These are phyloP conservation scores for Nannoperca australis DNA, from an alignment of 2,797 vertebrate genomes.

Conservation along the genomic window DNA sequence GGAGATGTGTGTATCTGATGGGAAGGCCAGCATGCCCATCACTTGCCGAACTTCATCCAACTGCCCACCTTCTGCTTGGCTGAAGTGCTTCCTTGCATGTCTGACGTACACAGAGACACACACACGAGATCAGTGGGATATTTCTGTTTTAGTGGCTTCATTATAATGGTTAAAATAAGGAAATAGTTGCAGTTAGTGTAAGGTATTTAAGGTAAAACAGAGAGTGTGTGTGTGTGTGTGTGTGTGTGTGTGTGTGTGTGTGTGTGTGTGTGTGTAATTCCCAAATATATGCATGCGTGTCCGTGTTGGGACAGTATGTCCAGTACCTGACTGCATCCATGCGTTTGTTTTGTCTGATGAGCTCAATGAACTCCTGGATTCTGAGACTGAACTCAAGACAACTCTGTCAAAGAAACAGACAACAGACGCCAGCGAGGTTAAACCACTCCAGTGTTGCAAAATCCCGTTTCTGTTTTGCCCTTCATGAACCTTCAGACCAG, in stretches of 20 bases:
- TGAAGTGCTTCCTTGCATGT: conserved; percentile 99
- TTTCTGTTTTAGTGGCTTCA: neutral
- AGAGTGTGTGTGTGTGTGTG: too few relatives aligned
- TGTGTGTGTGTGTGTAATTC: neutral
- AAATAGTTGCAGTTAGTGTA: fast-evolving
- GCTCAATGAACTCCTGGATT: conserved; percentile 99
- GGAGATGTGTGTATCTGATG: conserved; percentile 98
- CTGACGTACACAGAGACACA: conserved; percentile 77
- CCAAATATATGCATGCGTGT: neutral
- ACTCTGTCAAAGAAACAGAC: conserved; percentile 86
- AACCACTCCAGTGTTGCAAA: neutral
- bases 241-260: too few relatives aligned
- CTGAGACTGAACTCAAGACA: conserved; percentile 99
- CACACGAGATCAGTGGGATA: neutral
- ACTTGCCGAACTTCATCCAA: conserved; percentile 98
- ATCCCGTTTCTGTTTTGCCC: neutral
- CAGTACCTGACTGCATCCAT: conserved; percentile 98
- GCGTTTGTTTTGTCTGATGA: conserved; percentile 98
- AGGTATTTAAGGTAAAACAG: neutral
- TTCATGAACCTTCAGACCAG: neutral
- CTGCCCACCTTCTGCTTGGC: conserved; percentile 97
- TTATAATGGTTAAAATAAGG: neutral
- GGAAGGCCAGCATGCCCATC: conserved; percentile 99
- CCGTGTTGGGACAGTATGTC: neutral
- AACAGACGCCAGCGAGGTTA: neutral